Evolutionary conservation across 2,797 vertebrate species (phyloP).

Genomic region (Periparus ater): DNA sequence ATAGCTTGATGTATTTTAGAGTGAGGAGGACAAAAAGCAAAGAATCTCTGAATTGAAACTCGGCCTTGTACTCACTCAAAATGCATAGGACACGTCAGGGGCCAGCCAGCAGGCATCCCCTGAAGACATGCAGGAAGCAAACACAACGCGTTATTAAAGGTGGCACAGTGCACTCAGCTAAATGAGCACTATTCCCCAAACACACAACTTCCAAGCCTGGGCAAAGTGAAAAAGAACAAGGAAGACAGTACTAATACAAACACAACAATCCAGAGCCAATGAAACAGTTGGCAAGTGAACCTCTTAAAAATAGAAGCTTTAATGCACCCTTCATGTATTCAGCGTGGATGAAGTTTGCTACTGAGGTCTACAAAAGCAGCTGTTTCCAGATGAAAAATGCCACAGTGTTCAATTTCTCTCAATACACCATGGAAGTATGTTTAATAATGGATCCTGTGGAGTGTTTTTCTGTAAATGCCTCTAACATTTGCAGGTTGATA

Average conservation of each 20-base stretch:
- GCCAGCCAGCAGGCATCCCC: accelerated
- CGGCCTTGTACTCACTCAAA: background rate
- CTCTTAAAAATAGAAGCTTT: background rate
- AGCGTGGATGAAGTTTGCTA: background rate
- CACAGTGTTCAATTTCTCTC: background rate
- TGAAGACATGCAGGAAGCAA: background rate
- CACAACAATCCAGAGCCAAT: background rate
- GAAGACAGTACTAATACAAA: background rate
- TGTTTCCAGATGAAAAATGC: background rate
- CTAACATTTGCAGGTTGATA: background rate
- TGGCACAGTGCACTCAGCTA: background rate
- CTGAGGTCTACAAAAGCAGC: background rate
- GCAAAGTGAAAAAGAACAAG: background rate
- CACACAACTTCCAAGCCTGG: background rate
- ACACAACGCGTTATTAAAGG: background rate
- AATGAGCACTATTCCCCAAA: background rate
- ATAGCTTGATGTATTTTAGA: background rate
- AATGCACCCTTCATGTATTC: background rate
- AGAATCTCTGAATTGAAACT: background rate
- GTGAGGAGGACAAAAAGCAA: background rate
- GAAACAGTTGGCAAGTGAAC: background rate
- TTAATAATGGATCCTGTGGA: background rate
- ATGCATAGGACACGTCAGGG: accelerated
- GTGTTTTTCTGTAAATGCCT: background rate
- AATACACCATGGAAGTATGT: background rate